Evolutionary conservation across 1,140 invertebrate genomes (phyloP).

Genomic region (Meloidogyne floridensis): DNA sequence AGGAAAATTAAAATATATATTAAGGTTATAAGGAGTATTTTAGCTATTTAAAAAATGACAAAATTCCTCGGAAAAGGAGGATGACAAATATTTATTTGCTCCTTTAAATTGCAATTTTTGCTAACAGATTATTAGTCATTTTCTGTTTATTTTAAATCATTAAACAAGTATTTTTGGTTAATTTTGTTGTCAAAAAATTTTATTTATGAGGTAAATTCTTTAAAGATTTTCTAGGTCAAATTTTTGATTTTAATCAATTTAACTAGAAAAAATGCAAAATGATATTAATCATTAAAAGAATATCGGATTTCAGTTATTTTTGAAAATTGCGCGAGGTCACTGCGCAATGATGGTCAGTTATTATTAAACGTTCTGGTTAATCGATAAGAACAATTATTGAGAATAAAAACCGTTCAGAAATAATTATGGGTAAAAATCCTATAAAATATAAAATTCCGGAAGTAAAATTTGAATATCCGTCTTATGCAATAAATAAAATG

Average conservation of each 20-base stretch:
- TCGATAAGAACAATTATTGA: neutral
- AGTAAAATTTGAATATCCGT: too few relatives aligned
- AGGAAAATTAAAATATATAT: neutral
- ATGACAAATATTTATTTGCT: neutral
- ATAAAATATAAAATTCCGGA: neutral
- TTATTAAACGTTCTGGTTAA: neutral
- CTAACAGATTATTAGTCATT: neutral
- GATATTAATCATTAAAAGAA: neutral
- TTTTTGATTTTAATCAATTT: neutral
- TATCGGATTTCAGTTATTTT: constrained; percentile 7
- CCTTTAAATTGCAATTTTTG: neutral
- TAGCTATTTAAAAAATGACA: neutral
- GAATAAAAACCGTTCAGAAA: neutral
- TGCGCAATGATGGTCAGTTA: neutral
- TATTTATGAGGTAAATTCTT: neutral
- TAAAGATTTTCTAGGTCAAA: neutral
- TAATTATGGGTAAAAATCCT: neutral
- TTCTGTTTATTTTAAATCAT: neutral
- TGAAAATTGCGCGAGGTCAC: constrained; percentile 2
- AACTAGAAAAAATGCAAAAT: neutral
- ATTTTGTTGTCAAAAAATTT: neutral
- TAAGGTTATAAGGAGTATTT: neutral
- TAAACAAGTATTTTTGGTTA: neutral
- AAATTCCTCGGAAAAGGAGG: constrained; percentile 2
- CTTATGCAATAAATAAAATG: too few relatives aligned